phyloP scores from a whole-genome alignment of 2,797 vertebrate species.

The Discoglossus pictus region DNA sequence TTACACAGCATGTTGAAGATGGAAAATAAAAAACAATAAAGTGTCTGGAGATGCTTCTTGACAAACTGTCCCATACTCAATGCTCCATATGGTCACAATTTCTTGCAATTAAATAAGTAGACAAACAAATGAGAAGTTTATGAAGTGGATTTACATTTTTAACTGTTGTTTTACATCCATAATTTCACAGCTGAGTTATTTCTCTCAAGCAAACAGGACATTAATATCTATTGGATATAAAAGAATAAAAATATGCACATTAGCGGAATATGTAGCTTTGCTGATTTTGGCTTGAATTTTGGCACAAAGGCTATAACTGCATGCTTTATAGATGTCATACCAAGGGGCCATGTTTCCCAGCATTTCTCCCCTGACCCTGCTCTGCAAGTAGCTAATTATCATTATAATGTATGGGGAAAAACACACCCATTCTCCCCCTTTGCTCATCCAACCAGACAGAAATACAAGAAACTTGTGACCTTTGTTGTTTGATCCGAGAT shows the following conservation, averaged over 20 bases:
- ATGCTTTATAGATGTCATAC: constrained; percentile 22
- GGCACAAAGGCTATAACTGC: constrained; percentile 1
- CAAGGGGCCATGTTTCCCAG: constrained; percentile 15
- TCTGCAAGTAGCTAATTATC: not conserved
- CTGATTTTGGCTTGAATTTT: constrained; percentile 13
- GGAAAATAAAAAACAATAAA: too few species aligned
- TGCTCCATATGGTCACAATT: too few species aligned
- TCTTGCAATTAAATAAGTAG: too few species aligned
- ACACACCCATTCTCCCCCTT: too few species aligned
- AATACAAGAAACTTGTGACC: not conserved
- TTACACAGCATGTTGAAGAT: too few species aligned
- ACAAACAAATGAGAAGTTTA: too few species aligned
- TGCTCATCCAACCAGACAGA: not conserved
- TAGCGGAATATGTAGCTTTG: constrained; percentile 15
- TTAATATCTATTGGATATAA: constrained; percentile 12
- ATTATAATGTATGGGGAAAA: constrained; percentile 5
- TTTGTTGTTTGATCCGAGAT: too few species aligned
- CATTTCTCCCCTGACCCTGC: not conserved
- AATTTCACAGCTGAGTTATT: constrained; percentile 8
- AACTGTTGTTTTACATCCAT: too few species aligned
- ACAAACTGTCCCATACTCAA: too few species aligned
- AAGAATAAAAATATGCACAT: constrained; percentile 17
- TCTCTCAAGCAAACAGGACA: constrained; percentile 6
- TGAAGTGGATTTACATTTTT: too few species aligned
- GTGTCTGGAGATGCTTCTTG: too few species aligned